A percentile compares a stretch with the other conserved stretches of the same genome.
Evolutionary conservation across 2,888 invertebrate genomes (phyloP).

Genomic region (Tillus elongatus): DNA sequence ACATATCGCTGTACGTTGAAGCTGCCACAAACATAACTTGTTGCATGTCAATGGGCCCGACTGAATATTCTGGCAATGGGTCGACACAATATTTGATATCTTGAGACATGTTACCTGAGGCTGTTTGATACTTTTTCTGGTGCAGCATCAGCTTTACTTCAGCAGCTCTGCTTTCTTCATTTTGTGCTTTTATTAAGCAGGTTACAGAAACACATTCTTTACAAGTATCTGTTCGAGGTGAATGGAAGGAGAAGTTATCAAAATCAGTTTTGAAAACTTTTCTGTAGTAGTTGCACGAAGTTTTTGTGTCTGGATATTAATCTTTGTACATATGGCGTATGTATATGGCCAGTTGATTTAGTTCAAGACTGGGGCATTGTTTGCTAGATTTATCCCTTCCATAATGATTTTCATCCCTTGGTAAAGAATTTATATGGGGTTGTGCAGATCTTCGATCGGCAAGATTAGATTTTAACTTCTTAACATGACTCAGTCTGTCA

Average conservation of each 20-base stretch:
- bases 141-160: neutral
- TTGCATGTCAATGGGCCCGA: neutral
- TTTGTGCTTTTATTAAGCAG: no score
- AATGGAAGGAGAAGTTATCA: neutral
- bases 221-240: conserved; percentile 2
- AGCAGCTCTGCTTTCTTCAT: conserved; percentile 1
- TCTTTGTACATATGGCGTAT: no score
- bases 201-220: conserved; percentile 1
- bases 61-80: conserved; percentile 1
- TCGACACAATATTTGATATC: conserved; percentile 2
- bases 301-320: neutral
- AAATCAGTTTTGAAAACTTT: conserved; percentile 2
- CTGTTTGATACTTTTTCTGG: conserved; percentile 1
- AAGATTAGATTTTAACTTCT: no score
- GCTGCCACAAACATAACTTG: no score
- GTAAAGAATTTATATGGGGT: no score
- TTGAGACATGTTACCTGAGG: neutral
- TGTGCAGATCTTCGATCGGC: no score
- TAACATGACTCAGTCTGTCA: no score
- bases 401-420: no score
- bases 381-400: no score
- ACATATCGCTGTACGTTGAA: conserved; percentile 2
- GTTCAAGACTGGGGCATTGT: no score
- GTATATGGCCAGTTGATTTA: no score
- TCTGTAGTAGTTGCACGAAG: neutral